Percentiles rank a stretch among this genome's conserved stretches.
Conservation (phyloP, 2,797 vertebrate genomes). For the Sebastes glaucus region DNA sequence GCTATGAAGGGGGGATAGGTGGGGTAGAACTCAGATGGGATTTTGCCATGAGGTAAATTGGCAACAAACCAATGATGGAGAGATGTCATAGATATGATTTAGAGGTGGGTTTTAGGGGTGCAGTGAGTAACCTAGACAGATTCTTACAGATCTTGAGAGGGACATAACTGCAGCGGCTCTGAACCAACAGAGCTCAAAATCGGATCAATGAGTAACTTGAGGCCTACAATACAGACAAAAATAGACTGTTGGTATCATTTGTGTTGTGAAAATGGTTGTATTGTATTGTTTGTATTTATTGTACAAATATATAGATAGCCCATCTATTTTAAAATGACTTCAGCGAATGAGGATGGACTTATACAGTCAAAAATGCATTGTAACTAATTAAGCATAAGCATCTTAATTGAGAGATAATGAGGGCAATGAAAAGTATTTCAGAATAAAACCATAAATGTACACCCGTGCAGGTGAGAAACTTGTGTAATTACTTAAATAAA, state of each 20-base stretch:
- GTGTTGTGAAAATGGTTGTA: constrained; percentile 38
- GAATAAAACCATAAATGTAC: constrained; percentile 33
- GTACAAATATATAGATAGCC: not conserved
- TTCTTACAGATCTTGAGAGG: constrained; percentile 76
- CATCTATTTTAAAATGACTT: not conserved
- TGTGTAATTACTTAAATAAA: constrained; percentile 58
- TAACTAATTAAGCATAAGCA: constrained; percentile 6
- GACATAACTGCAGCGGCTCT: constrained; percentile 70
- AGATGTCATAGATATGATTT: constrained; percentile 78
- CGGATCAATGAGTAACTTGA: constrained; percentile 79
- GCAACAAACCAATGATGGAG: constrained; percentile 78
- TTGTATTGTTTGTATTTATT: constrained; percentile 24
- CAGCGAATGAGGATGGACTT: not conserved
- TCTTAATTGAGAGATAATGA: constrained; percentile 35
- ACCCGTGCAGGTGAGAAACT: constrained; percentile 21
- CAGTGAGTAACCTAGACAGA: constrained; percentile 72
- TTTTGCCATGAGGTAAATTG: constrained; percentile 79
- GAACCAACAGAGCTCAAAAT: constrained; percentile 70
- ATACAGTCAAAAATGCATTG: not conserved
- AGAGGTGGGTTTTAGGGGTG: constrained; percentile 75
- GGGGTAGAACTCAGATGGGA: constrained; percentile 73
- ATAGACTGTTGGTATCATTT: constrained; percentile 58
- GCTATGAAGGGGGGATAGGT: constrained; percentile 66
- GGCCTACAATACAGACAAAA: constrained; percentile 67
- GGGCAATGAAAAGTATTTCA: constrained; percentile 33